phyloP scores from a whole-genome alignment of 2,113 vertebrate species.

The Ophthalmolycus amberensis region DNA sequence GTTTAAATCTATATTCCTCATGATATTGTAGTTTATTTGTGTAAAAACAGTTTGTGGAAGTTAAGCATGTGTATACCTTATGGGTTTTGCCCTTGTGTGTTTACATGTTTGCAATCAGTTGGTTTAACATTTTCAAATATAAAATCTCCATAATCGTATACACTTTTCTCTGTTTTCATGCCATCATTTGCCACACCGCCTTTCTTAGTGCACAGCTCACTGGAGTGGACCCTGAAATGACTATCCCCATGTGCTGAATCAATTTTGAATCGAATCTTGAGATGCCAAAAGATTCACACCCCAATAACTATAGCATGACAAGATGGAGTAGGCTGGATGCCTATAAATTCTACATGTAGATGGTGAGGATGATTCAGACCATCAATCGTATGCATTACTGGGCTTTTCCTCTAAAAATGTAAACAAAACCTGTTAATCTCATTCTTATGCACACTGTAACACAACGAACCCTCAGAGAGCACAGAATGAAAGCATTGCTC shows the following conservation, averaged over 20 bases:
- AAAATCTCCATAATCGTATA: background rate
- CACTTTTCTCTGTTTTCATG: background rate
- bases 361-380: background rate
- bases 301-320: background rate
- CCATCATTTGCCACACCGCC: background rate
- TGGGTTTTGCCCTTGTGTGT: too few relatives aligned
- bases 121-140: background rate
- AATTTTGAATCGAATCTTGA: background rate
- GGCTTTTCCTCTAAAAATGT: background rate
- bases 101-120: too few relatives aligned
- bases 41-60: too few relatives aligned
- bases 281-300: background rate
- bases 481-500: slow-evolving; percentile 2
- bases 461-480: slow-evolving; percentile 5
- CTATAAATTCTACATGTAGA: background rate
- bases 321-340: background rate
- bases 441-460: slow-evolving; percentile 18
- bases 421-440: background rate
- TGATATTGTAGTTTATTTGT: too few relatives aligned
- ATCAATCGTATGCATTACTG: background rate
- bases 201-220: background rate
- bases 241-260: background rate
- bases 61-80: too few relatives aligned
- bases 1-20: too few relatives aligned
- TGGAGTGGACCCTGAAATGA: background rate